Base-by-base conservation (phyloP, 2,888 invertebrate genomes). In the Pterostichus madidus region DNA sequence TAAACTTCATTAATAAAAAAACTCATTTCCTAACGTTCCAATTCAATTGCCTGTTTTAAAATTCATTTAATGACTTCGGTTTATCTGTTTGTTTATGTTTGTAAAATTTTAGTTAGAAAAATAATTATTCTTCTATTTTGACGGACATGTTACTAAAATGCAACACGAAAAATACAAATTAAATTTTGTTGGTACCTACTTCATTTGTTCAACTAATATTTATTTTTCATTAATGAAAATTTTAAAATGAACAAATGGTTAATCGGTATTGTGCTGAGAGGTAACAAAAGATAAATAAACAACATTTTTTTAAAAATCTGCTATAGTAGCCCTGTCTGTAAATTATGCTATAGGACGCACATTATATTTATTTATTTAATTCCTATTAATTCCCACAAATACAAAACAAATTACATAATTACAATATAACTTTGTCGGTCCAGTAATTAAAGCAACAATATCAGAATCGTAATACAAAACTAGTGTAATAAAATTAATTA, bases 211-310 rank as follows among this genome's bases (percentile, higher is more conserved):
- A 39, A 17, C 68, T 44, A 71, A 71, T 71, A 71, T 71, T 71
- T 71, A 71, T 44, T 71, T 71, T 71, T 71, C 68, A 71, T 71
- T 44, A 71, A 71, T 71, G 44, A 39, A 44, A 71, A 71, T 71
- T 71, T 71, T 11, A 71, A 71, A 71, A 71, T 71, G 68, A 71
- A 71, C 68, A 71, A 71, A 71, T 71, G 44, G 39, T 39, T 44
- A 71, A 44, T 71, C 39, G 17, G 68, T 17, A 39, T 44, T 46
- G 68, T 44, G 68, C 44, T 64, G 64, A 64, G 13, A 64, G 64
- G 35, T 64, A 64, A 35, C 64, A 39, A 64, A 64, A 64, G 35
- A 64, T 32, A 64, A 64, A 64, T 35, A 64, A 64, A 64, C 61
- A 61, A 61, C 31, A 61, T n/a, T n/a, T n/a, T n/a, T 32, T 61